Percentiles rank a stretch among this genome's conserved stretches.
Conservation (phyloP, 2,888 invertebrate species). For the Thyatira batis region DNA sequence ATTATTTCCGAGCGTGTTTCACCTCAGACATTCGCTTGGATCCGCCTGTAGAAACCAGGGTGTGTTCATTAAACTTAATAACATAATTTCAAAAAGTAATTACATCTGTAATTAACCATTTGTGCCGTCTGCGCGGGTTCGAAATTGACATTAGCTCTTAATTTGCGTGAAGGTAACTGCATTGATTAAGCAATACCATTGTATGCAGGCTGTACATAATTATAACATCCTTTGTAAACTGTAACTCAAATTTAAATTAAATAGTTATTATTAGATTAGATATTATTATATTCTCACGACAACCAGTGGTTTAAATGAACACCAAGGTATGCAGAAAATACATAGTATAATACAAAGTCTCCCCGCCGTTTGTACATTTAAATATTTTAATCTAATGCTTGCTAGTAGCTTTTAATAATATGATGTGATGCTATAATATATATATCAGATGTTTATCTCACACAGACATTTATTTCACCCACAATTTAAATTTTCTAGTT, state of each 20-base stretch:
- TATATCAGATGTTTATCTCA: too few relatives aligned
- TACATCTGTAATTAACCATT: conserved; percentile 31
- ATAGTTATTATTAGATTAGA: too few relatives aligned
- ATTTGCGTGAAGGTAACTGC: conserved; percentile 34
- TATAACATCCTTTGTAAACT: conserved; percentile 10
- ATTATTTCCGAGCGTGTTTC: neutral
- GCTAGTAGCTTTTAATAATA: too few relatives aligned
- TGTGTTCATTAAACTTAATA: conserved; percentile 56
- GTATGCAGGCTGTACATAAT: conserved; percentile 24
- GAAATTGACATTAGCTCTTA: conserved; percentile 41
- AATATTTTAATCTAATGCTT: too few relatives aligned
- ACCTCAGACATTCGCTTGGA: conserved; percentile 2
- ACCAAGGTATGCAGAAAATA: too few relatives aligned
- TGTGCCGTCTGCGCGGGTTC: conserved; percentile 11
- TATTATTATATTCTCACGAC: too few relatives aligned
- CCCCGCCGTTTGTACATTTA: too few relatives aligned
- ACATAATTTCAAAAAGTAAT: conserved; percentile 64
- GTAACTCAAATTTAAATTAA: neutral
- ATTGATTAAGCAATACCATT: conserved; percentile 40
- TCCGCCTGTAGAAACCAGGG: conserved; percentile 17
- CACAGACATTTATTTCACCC: too few relatives aligned
- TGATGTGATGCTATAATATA: too few relatives aligned
- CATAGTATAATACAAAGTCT: too few relatives aligned
- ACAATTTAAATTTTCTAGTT: too few relatives aligned
- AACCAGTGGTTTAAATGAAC: too few relatives aligned